phyloP scores from a whole-genome alignment of 2,888 invertebrate genomes.

The Eristalinus sepulchralis region DNA sequence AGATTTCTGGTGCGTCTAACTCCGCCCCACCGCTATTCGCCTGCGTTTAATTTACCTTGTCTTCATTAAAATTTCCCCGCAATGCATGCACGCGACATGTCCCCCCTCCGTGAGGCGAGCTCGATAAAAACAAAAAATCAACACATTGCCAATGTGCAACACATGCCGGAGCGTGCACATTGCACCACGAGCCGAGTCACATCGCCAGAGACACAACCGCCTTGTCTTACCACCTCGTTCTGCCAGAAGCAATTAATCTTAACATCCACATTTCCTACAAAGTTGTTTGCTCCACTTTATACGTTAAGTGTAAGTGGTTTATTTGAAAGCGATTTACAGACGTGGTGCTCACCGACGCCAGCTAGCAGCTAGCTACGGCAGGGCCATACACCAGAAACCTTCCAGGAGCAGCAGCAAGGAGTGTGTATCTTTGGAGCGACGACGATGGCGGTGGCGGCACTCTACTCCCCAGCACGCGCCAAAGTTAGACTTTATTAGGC shows the following conservation, averaged over 20 bases:
- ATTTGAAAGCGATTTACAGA: constrained; percentile 68
- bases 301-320: constrained; percentile 62
- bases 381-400: neutral
- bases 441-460: neutral
- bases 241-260: constrained; percentile 69
- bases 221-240: constrained; percentile 59
- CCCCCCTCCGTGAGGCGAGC: neutral
- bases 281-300: constrained; percentile 67
- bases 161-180: neutral
- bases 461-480: constrained; percentile 53
- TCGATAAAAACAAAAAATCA: constrained; percentile 17
- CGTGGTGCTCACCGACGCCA: constrained; percentile 13
- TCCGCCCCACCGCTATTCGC: neutral
- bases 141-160: constrained; percentile 36
- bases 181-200: constrained; percentile 21
- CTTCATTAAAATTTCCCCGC: constrained; percentile 2
- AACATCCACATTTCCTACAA: constrained; percentile 62
- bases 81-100: neutral
- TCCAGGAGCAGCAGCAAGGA: neutral
- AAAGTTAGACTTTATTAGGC: constrained; percentile 62
- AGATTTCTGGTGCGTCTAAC: neutral
- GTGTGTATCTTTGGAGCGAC: neutral
- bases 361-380: neutral
- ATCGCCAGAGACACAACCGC: constrained; percentile 50
- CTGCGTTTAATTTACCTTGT: constrained; percentile 29